Evolutionary conservation across 2,113 vertebrate genomes (phyloP), one percentile per base, ranked within the genome.

Genomic region (Eonycteris spelaea): DNA sequence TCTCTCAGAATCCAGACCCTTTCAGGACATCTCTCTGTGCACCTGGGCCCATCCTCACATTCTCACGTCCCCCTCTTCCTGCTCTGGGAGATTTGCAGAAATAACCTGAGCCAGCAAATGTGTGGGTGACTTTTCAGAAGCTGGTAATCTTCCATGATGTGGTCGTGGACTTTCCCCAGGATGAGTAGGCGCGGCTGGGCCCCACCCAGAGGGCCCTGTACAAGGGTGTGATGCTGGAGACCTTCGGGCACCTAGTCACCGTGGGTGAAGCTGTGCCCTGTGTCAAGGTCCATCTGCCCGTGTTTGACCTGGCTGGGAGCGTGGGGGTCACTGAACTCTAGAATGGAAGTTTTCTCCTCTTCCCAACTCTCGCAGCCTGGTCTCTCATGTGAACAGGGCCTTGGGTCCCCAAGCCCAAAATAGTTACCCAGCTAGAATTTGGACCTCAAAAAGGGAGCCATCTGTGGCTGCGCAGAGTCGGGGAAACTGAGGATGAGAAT

Each of bases 391-490:
- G 74, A n/a, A 38, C 45, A 90, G 73, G 45, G 18, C 45, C 45
- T 67, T 67, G 74, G 74, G 53, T 33, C 26, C n/a, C 12, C 61
- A 40, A 53, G 19, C n/a, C 59, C 30, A n/a, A 33, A 53, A 4
- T 40, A 19, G 12, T 33, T 67, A 74, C n/a, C 61, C 61, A 53
- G 18, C 45, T 67, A 12, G 74, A 90, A 40, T n/a, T 40, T 1
- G 15, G 38, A 45, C 22, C 13, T 45, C 28, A 12, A 2, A 1
- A 12, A 53, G 11, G 18, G 19, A 18, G 2, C 16, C 1, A 19
- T 24, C 2, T 11, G 75, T n/a, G 33, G n/a, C 19, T 53, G 33
- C 33, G 11, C 33, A 24, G 19, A 40, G 40, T 40, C 40, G 3
- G 6, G 15, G n/a, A 70, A 53, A 15, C 30, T 18, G 14, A 8